Percentiles rank a stretch among this genome's conserved stretches.
These are phyloP conservation scores for Tridacna gigas DNA, from an alignment of 2,888 invertebrate species.

Conservation along the genomic window DNA sequence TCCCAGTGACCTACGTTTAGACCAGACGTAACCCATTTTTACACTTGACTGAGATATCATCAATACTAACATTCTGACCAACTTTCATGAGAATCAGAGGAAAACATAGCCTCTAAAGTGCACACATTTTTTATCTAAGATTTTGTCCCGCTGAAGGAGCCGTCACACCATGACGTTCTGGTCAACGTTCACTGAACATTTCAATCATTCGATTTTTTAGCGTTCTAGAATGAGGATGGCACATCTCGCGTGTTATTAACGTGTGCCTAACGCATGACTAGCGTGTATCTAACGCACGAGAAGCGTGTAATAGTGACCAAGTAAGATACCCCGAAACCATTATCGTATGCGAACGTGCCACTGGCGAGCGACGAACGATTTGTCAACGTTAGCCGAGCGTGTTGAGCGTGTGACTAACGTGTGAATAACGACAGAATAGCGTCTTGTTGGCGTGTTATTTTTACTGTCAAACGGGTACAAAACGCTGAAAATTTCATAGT, in stretches of 20 bases:
- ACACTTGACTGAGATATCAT: too few relatives aligned
- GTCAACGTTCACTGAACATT: slow-evolving; percentile 12
- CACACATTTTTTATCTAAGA: too few relatives aligned
- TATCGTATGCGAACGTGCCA: slow-evolving; percentile 25
- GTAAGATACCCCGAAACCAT: slow-evolving; percentile 43
- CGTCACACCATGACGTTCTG: slow-evolving; percentile 24
- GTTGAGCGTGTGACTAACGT: slow-evolving; percentile 18
- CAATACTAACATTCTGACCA: too few relatives aligned
- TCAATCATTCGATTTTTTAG: not conserved
- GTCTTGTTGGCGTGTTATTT: too few relatives aligned
- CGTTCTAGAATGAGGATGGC: slow-evolving; percentile 26
- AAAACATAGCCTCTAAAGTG: too few relatives aligned
- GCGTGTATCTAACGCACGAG: slow-evolving; percentile 40
- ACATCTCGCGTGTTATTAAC: slow-evolving; percentile 16
- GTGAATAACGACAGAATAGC: slow-evolving; percentile 16
- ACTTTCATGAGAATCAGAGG: too few relatives aligned
- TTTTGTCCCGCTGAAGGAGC: not conserved
- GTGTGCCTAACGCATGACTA: slow-evolving; percentile 30
- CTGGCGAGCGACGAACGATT: slow-evolving; percentile 24
- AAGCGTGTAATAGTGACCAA: slow-evolving; percentile 26
- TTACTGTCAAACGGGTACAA: slow-evolving; percentile 24
- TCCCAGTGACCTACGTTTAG: too few relatives aligned
- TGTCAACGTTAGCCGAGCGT: slow-evolving; percentile 25
- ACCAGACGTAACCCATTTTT: too few relatives aligned
- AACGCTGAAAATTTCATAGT: slow-evolving; percentile 22